Conservation (phyloP, 2,797 vertebrate genomes). For the Cuculus canorus region DNA sequence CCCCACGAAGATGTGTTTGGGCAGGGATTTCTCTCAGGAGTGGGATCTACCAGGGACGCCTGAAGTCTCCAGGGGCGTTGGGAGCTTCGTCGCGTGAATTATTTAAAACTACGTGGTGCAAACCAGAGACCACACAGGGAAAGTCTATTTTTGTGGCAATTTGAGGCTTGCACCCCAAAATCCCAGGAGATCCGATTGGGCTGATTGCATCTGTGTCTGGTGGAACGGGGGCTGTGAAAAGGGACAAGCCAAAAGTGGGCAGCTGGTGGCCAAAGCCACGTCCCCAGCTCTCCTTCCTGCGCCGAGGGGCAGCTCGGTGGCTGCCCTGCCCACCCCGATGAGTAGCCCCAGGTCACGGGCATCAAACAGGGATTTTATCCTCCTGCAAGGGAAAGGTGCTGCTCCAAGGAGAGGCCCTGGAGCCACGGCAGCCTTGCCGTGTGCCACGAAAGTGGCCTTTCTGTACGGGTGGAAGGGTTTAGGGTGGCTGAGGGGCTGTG, state of each 20-base stretch:
- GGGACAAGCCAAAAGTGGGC: neutral
- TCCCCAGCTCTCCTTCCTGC: neutral
- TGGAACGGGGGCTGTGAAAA: neutral
- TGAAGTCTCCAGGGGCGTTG: neutral
- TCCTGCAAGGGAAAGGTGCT: neutral
- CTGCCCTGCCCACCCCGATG: neutral
- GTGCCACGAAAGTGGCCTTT: neutral
- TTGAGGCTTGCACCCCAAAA: neutral
- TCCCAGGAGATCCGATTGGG: neutral
- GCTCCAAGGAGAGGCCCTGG: neutral
- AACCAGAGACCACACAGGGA: neutral
- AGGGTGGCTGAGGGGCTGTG: fast-evolving
- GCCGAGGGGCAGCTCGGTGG: neutral
- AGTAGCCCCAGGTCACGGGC: neutral
- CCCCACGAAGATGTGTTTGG: neutral
- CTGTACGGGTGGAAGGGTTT: fast-evolving
- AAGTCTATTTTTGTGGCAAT: neutral
- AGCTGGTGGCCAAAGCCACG: neutral
- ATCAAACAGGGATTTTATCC: neutral
- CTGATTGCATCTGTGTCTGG: neutral
- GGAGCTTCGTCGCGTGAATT: neutral
- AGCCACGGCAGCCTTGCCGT: fast-evolving
- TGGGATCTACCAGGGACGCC: neutral
- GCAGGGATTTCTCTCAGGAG: neutral
- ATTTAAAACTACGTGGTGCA: neutral